These are phyloP conservation scores for Istiophorus platypterus DNA, from an alignment of 2,113 vertebrate species.

Conservation along the genomic window DNA sequence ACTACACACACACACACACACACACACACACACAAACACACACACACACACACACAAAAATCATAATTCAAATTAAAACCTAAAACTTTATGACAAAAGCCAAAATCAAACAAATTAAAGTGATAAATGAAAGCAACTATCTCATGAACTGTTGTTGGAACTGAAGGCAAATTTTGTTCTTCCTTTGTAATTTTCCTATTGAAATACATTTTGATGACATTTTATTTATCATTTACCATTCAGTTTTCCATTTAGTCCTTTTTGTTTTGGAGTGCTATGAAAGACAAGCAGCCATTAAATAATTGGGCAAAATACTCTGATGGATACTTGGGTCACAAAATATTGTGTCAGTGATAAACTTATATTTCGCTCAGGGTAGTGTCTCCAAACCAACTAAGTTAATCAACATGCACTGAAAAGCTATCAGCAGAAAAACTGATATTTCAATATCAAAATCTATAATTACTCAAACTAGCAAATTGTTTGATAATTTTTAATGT, in stretches of 20 bases:
- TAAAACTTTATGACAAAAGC: conserved; percentile 23
- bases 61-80: conserved; percentile 26
- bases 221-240: not conserved
- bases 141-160: conserved; percentile 43
- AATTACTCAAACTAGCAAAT: not conserved
- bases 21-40: too few relatives aligned
- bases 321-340: not conserved
- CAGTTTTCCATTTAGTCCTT: too few relatives aligned
- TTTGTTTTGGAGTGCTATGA: not conserved
- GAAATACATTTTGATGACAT: not conserved
- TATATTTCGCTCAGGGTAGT: not conserved
- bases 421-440: not conserved
- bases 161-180: not conserved
- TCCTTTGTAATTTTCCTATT: not conserved
- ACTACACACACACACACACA: conserved; percentile 8
- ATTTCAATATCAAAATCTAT: not conserved
- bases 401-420: not conserved
- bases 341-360: not conserved
- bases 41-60: too few relatives aligned
- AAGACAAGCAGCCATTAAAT: not conserved
- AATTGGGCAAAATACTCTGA: not conserved
- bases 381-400: too few relatives aligned
- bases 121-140: conserved; percentile 74
- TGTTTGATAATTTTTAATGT: not conserved
- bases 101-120: conserved; percentile 35